These are phyloP conservation scores for Oncorhynchus gorbuscha DNA, from an alignment of 2,113 vertebrate species.

Conservation along the genomic window DNA sequence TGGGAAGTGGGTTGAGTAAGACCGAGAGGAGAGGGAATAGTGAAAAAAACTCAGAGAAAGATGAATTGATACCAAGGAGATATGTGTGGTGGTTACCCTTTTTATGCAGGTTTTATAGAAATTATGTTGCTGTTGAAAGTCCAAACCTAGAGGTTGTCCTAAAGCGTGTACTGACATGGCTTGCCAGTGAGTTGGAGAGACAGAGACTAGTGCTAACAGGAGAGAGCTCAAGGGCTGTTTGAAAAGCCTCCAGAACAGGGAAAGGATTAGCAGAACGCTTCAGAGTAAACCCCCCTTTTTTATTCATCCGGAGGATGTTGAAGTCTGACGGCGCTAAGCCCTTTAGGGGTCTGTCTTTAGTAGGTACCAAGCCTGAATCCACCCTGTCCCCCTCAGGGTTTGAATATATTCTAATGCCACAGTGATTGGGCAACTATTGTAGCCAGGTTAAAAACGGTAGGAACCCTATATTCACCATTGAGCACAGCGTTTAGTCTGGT, in stretches of 20 bases:
- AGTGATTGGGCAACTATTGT: conserved; percentile 51
- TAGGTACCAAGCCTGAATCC: conserved; percentile 26
- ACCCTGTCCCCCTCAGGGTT: conserved; percentile 19
- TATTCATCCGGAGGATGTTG: conserved; percentile 34
- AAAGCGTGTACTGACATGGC: too few species aligned
- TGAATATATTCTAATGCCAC: background rate
- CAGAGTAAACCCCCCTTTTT: too few species aligned
- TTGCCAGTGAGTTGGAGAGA: too few species aligned
- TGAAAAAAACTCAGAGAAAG: background rate
- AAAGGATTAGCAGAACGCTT: conserved; percentile 50
- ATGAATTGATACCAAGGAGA: conserved; percentile 1
- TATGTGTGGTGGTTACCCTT: background rate
- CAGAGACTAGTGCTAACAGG: background rate
- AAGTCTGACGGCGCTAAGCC: conserved; percentile 30
- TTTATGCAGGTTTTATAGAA: too few species aligned
- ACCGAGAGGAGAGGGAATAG: background rate
- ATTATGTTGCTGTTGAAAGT: too few species aligned
- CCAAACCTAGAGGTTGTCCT: too few species aligned
- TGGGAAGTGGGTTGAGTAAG: conserved; percentile 3
- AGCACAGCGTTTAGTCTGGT: conserved; percentile 43
- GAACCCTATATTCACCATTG: too few species aligned
- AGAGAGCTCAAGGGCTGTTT: conserved; percentile 36
- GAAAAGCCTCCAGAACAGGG: conserved; percentile 41
- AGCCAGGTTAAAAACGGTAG: background rate
- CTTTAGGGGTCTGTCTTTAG: conserved; percentile 2